phyloP scores from a whole-genome alignment of 30 jellyfish, hydroid and myxozoan genomes.

The Rhopilema esculentum region DNA sequence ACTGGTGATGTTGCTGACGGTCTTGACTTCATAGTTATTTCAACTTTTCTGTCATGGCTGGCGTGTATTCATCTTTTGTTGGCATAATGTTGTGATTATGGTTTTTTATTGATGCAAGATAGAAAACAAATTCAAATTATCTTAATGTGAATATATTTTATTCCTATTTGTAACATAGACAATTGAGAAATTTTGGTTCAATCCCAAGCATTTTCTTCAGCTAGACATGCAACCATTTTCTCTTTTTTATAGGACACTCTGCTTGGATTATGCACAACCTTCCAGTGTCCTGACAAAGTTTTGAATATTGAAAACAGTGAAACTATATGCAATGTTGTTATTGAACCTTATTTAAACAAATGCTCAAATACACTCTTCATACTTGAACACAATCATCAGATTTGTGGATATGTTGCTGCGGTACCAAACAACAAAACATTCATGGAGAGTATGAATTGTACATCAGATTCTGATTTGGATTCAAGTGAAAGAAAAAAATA shows the following conservation, averaged over 20 bases:
- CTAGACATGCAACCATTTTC: not conserved
- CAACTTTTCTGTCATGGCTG: no score
- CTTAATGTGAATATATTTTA: no score
- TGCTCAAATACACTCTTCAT: constrained; percentile 80
- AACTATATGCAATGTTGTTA: constrained; percentile 41
- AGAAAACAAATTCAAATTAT: no score
- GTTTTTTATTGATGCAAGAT: no score
- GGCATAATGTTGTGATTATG: no score
- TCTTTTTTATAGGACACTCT: constrained; percentile 68
- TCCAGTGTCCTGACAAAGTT: constrained; percentile 30
- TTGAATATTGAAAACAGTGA: constrained; percentile 38
- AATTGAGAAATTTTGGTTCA: not conserved
- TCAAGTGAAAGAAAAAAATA: not conserved
- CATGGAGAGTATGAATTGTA: constrained; percentile 60
- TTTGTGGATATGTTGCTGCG: constrained; percentile 95
- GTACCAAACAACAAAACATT: constrained; percentile 83
- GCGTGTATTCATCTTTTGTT: no score
- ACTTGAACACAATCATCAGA: constrained; percentile 82
- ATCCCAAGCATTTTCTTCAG: not conserved
- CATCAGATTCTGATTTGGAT: constrained; percentile 38
- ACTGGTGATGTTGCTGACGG: no score
- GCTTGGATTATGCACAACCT: constrained; percentile 51
- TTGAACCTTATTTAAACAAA: constrained; percentile 72
- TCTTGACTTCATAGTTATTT: no score
- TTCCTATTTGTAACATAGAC: no score